Evolutionary conservation across 1,140 invertebrate genomes (phyloP), one percentile per base, ranked within the genome.

Genomic region (Drosophila mauritiana): DNA sequence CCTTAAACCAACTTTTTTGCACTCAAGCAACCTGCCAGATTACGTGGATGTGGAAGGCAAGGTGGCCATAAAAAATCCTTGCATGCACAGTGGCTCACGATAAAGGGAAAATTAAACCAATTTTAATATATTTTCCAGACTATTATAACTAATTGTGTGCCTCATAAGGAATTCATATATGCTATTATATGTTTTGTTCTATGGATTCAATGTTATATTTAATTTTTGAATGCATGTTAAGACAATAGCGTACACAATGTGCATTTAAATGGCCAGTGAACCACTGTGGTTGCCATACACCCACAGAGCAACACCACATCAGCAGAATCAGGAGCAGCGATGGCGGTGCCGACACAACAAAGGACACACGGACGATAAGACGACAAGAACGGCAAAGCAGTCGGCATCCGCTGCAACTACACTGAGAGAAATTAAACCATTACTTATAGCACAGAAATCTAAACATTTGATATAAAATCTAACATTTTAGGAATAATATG

Each of bases 1-100:
- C 77, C 83, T 73, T 70, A 78, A 88, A 88, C 68, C 76, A 80
- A 89, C 64, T 67, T 84, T 86, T 83, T 77, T 89, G 65, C 80
- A 73, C 75, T 78, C 48, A 40, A 67, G 49, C 62, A 80, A 84
- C 80, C 76, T 84, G 80, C 62, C 69, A 57, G 61, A 43, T 67
- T 65, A 65, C 64, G 22, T 45, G 43, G 31, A 49, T 39, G 40
- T 52, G 59, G 48, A 48, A 75, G 63, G 51, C 48, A 75, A 80
- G 76, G 67, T 77, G 76, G 54, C 55, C 59, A 59, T 65, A 80
- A 84, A 72, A 61, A 73, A 70, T 46, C 72, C 37, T 51, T 51
- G 73, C 77, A 61, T 88, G 85, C 73, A 88, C 84, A 54, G 73
- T 89, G 80, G 75, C 25, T 15, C 6, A 10, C 3, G 37, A 6